phyloP scores from a whole-genome alignment of 2,113 vertebrate genomes.

The Saguinus imperator region DNA sequence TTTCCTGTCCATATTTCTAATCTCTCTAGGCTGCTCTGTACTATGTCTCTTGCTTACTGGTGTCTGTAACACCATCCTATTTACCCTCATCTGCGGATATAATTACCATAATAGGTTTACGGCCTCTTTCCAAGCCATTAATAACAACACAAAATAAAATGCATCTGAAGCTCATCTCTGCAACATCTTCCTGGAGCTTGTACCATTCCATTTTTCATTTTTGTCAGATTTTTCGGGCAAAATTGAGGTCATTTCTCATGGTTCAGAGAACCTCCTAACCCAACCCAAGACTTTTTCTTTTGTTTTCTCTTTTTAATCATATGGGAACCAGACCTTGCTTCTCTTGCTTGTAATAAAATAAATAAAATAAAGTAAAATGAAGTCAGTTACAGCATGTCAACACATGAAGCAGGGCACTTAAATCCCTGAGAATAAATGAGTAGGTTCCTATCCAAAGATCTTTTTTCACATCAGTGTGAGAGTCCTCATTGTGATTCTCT shows the following conservation, averaged over 20 bases:
- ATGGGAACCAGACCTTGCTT: conserved; percentile 40
- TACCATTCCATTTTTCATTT: conserved; percentile 9
- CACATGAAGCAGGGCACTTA: not conserved
- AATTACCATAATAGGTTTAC: conserved; percentile 67
- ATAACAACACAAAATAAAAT: conserved; percentile 59
- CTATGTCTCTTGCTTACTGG: conserved; percentile 51
- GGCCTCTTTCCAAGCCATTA: conserved; percentile 66
- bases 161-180: not conserved
- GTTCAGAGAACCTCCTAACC: conserved; percentile 37
- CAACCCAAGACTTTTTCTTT: not conserved
- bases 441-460: not conserved
- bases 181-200: conserved; percentile 2
- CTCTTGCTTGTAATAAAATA: conserved; percentile 9
- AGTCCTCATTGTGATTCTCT: not conserved
- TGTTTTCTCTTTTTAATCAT: conserved; percentile 3
- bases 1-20: conserved; percentile 75
- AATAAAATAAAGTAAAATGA: conserved; percentile 33
- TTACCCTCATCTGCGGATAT: conserved; percentile 67
- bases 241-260: conserved; percentile 43
- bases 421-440: not conserved
- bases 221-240: not conserved
- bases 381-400: not conserved
- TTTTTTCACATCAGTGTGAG: not conserved
- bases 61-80: conserved; percentile 38
- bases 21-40: conserved; percentile 59